phyloP scores from a whole-genome alignment of 2,797 vertebrate species.

The Tauraco hartlaubi region DNA sequence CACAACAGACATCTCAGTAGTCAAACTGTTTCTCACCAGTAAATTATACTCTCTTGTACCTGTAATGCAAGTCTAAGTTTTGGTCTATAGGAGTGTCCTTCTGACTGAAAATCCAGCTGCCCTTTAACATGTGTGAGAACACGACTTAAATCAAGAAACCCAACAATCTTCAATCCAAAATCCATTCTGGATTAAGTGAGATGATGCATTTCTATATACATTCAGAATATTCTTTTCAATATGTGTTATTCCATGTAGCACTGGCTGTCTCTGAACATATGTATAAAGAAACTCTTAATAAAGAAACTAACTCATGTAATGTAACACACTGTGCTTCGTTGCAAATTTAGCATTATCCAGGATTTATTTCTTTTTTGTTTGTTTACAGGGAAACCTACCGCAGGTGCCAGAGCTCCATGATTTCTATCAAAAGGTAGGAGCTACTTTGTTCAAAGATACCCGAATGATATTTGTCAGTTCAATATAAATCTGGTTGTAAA shows the following conservation, averaged over 20 bases:
- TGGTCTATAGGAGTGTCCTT: neutral
- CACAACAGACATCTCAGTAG: neutral
- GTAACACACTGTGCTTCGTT: neutral
- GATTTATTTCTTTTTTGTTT: slow-evolving; percentile 10
- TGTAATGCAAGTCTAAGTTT: neutral
- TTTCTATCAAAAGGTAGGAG: slow-evolving; percentile 28
- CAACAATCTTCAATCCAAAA: neutral
- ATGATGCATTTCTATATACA: neutral
- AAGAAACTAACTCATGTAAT: neutral
- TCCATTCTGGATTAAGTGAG: neutral
- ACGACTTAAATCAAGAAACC: neutral
- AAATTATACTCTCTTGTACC: neutral
- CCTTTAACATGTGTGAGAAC: neutral
- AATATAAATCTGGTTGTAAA: slow-evolving; percentile 17
- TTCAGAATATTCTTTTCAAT: neutral
- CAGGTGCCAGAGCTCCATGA: neutral
- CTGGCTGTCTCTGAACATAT: neutral
- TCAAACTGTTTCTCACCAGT: neutral
- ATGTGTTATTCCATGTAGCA: neutral
- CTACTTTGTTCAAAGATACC: slow-evolving; percentile 44
- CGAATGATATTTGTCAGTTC: slow-evolving; percentile 57
- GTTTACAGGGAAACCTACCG: slow-evolving; percentile 2
- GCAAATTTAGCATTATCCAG: slow-evolving; percentile 17
- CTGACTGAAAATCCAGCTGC: neutral
- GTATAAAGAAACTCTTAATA: neutral